phyloP scores from a whole-genome alignment of 2,888 invertebrate genomes.

The Phyllotreta striolata region DNA sequence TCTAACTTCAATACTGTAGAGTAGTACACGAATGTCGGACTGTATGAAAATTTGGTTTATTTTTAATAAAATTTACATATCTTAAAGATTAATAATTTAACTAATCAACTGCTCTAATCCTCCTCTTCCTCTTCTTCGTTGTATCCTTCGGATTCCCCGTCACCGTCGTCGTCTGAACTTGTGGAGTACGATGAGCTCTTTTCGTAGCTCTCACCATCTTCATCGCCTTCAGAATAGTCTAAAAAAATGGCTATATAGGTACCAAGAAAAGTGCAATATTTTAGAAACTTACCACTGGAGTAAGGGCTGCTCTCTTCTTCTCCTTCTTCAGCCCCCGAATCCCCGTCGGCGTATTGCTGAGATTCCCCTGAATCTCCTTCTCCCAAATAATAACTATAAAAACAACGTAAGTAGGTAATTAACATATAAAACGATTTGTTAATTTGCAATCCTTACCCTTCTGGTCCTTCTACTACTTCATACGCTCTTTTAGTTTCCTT shows the following conservation, averaged over 20 bases:
- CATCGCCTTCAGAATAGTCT: conserved; percentile 38
- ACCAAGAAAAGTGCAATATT: background rate
- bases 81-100: conserved; percentile 10
- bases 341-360: conserved; percentile 43
- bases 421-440: background rate
- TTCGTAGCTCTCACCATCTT: conserved; percentile 33
- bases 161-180: conserved; percentile 23
- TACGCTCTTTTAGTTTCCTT: conserved; percentile 51
- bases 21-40: too few species aligned
- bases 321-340: conserved; percentile 37
- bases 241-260: background rate
- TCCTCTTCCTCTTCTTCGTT: conserved; percentile 19
- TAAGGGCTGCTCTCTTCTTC: conserved; percentile 23
- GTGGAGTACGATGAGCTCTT: conserved; percentile 23
- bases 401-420: background rate
- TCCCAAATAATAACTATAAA: conserved; percentile 21
- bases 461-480: conserved; percentile 52
- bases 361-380: conserved; percentile 41
- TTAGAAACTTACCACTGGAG: conserved; percentile 15
- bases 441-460: conserved; percentile 49
- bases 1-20: conserved; percentile 18
- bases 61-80: conserved; percentile 8
- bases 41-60: conserved; percentile 14
- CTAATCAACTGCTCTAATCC: conserved; percentile 8
- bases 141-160: conserved; percentile 34